Conservation (phyloP, 1,140 invertebrate genomes). For the Apocrypta bakeri region DNA sequence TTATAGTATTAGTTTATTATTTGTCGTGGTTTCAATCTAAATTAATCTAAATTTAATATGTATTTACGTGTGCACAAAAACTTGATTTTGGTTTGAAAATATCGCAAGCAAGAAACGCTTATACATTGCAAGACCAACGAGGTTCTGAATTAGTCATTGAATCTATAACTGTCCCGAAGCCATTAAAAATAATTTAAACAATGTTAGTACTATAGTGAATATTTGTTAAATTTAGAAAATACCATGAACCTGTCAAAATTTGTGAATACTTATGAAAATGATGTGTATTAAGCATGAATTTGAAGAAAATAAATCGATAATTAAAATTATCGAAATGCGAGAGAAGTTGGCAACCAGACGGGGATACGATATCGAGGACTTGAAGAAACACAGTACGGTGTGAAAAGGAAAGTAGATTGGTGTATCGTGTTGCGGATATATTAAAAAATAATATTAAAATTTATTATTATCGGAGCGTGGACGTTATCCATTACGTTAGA, state of each 20-base stretch:
- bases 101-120: too few relatives aligned
- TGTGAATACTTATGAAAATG: not conserved
- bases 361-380: constrained; percentile 11
- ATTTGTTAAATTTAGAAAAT: constrained; percentile 25
- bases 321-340: not conserved
- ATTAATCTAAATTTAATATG: constrained; percentile 17
- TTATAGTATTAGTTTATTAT: not conserved
- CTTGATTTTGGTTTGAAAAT: not conserved
- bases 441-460: constrained; percentile 51
- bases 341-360: constrained; percentile 8
- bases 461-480: constrained; percentile 47
- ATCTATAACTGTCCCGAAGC: not conserved
- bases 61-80: not conserved
- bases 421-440: constrained; percentile 45
- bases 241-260: not conserved
- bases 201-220: not conserved
- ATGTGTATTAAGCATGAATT: not conserved
- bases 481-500: constrained; percentile 52
- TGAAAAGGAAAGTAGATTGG: constrained; percentile 53
- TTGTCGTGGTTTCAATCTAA: not conserved
- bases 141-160: too few relatives aligned
- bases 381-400: constrained; percentile 38
- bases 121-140: too few relatives aligned
- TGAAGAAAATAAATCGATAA: not conserved
- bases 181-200: not conserved